Base-by-base conservation (phyloP, 2,797 vertebrate genomes). In the Malurus leucopterus region DNA sequence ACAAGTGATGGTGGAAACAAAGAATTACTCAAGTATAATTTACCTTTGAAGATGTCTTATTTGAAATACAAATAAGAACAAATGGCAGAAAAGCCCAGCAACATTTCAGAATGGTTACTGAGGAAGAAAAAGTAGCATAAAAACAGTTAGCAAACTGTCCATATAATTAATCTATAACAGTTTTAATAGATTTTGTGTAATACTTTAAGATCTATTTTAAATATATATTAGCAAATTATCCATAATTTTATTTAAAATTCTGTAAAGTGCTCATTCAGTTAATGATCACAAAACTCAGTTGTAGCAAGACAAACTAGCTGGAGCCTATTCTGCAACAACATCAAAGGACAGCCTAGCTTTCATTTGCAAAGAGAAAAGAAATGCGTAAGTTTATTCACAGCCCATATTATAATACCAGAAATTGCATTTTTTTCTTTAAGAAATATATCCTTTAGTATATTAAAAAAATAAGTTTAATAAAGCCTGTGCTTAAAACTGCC, bases 381-480 rank as follows among this genome's bases (percentile, higher is more conserved):
- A 84, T 63, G 68, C 17, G 50, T 88, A 88, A 61, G 74, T 92
- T 91, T 94, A 83, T 92, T 88, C 91, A 86, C 83, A 93, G 90
- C 88, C 93, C 71, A 70, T 94, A 51, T 88, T 89, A 86, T 88
- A 86, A 73, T 58, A 96, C 92, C 75, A 87, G 88, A 96, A 93
- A 96, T 86, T 87, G 81, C 76, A 84, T 87, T 93, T 84, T 88
- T 93, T 91, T 85, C 59, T 95, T 95, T 95, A 95, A 96, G 95
- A 97, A 94, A 94, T 92, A 94, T 92, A 94, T 93, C 74, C 81
- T 95, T 95, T 93, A 91, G 65, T 90, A 86, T 82, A 82, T 95
- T 96, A 95, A 96, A 95, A 93, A 96, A 95, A 94, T 92, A 95
- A 95, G 86, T 86, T 89, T 94, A 89, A 62, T 91, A 96, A 96